These are phyloP conservation scores for Lycocerus yunnanus DNA, from an alignment of 2,888 invertebrate species.

Conservation along the genomic window DNA sequence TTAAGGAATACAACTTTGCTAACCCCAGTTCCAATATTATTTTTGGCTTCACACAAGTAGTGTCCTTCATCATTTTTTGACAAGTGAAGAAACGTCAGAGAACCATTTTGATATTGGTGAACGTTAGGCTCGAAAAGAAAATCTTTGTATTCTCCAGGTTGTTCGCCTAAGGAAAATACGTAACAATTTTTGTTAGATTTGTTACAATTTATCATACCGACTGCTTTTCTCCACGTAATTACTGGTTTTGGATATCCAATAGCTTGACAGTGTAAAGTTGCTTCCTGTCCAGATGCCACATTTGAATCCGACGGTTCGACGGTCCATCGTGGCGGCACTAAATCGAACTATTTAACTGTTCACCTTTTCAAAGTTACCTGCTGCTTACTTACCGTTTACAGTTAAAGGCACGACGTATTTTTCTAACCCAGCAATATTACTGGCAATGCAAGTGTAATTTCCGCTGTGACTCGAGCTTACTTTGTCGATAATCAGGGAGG, in stretches of 20 bases:
- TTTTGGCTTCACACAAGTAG: conserved; percentile 92
- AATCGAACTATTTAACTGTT: conserved; percentile 12
- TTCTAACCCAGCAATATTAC: conserved; percentile 82
- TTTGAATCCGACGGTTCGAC: conserved; percentile 84
- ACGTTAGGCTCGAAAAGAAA: conserved; percentile 80
- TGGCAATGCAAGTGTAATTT: conserved; percentile 91
- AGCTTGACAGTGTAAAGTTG: conserved; percentile 85
- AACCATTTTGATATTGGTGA: conserved; percentile 79
- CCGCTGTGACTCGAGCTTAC: conserved; percentile 85
- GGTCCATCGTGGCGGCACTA: conserved; percentile 90
- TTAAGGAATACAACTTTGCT: conserved; percentile 90
- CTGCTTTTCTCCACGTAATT: conserved; percentile 88
- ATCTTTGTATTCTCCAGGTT: conserved; percentile 80
- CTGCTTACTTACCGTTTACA: conserved; percentile 70
- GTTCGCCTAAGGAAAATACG: conserved; percentile 58
- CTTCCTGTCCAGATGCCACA: conserved; percentile 81
- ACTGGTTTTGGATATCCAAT: conserved; percentile 89
- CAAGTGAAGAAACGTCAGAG: conserved; percentile 79
- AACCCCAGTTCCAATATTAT: conserved; percentile 87
- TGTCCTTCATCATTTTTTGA: conserved; percentile 88
- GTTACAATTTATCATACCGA: conserved; percentile 60
- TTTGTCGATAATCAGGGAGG: conserved; percentile 83
- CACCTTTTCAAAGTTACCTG: not conserved
- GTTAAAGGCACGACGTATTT: conserved; percentile 78
- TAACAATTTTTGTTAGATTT: conserved; percentile 2